Evolutionary conservation across 2,113 vertebrate genomes (phyloP), one percentile per base, ranked within the genome.

Genomic region (Gila orcuttii): DNA sequence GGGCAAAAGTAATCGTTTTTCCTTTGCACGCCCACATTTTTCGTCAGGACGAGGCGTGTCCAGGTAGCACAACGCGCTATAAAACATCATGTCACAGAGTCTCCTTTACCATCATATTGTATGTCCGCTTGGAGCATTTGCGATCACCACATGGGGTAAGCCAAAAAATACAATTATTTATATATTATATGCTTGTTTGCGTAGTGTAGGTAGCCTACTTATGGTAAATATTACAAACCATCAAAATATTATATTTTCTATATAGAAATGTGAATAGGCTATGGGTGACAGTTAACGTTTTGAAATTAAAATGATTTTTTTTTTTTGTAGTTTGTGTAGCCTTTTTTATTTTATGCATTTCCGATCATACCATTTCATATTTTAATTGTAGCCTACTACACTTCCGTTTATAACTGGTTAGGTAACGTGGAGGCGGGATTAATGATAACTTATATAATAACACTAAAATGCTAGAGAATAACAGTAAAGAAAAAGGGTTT

Each of bases 111-210:
- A n/a, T 13, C 19, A 83, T 13, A 39, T 28, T 39, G 50, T 33
- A 6, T 69, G 13, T 83, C 47, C 17, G 21, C 25, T 47, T 6
- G 17, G 2, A 55, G 33, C 79, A 3, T 47, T 17, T 86, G 25
- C 45, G 42, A 86, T 66, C 31, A 84, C n/a, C 23, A 23, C 71
- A 82, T 55, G 42, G 17, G 76, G 87, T 88, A 83, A 85, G 84
- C 25, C 74, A 50, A 25, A 33, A 69, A 6, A 28, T 1, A 47
- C 13, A 50, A 50, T 1, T 47, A 8, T 33, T 19, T 5, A 23
- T 31, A 62, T 19, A 13, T 50, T 12, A 28, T 36, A 25, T 60
- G 6, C 3, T 39, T 42, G n/a, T 79, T 25, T 42, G 5, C 21
- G 1, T 73, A 12, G 2, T 7, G 60, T 64, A 28, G 9, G 8